Evolutionary conservation across 2,888 invertebrate species (phyloP).

Genomic region (Hypolimnas misippus): DNA sequence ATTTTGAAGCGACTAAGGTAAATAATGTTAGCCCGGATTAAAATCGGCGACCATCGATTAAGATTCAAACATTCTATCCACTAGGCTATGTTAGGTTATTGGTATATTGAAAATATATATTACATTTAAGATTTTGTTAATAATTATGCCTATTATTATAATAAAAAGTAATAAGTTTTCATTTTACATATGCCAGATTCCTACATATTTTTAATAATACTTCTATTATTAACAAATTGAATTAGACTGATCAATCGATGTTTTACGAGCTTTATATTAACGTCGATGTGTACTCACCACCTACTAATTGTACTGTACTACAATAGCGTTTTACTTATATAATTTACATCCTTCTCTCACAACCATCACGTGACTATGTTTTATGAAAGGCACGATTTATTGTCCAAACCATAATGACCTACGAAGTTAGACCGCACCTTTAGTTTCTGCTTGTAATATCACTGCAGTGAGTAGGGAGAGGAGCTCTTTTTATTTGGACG

Average conservation of each 20-base stretch:
- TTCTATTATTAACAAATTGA: background rate
- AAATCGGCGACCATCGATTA: too few relatives aligned
- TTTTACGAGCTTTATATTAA: background rate
- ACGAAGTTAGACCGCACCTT: conserved; percentile 7
- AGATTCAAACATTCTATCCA: too few relatives aligned
- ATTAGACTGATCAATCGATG: background rate
- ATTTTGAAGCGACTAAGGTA: too few relatives aligned
- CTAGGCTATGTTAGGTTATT: too few relatives aligned
- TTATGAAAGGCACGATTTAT: conserved; percentile 51
- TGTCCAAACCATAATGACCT: conserved; percentile 27
- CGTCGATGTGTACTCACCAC: background rate
- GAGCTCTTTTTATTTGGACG: conserved; percentile 42
- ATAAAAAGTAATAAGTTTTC: too few relatives aligned
- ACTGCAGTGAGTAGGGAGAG: conserved; percentile 13
- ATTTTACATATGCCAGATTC: too few relatives aligned
- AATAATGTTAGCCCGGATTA: too few relatives aligned
- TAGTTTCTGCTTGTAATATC: background rate
- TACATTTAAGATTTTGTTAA: too few relatives aligned
- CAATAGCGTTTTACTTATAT: conserved; percentile 5
- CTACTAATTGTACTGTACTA: conserved; percentile 6
- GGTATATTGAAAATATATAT: too few relatives aligned
- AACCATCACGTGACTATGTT: conserved; percentile 60
- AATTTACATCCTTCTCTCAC: conserved; percentile 22
- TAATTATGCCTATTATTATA: too few relatives aligned
- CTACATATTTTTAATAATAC: background rate